phyloP scores from a whole-genome alignment of 1,140 invertebrate genomes.

The Ceratoteleas bidentatus region DNA sequence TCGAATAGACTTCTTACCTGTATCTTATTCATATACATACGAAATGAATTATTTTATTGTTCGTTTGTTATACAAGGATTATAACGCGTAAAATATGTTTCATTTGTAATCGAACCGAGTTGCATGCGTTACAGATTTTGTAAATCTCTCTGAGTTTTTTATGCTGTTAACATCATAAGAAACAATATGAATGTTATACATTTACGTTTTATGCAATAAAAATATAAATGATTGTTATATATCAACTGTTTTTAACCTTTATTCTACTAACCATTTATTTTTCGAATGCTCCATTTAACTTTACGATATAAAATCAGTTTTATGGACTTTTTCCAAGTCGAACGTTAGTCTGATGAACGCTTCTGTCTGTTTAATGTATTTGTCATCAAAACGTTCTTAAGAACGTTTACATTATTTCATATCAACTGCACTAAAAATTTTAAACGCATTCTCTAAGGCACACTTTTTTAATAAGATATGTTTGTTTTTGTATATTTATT shows the following conservation, averaged over 20 bases:
- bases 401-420: too few relatives aligned
- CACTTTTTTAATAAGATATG: too few relatives aligned
- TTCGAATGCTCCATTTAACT: too few relatives aligned
- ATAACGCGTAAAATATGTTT: conserved; percentile 25
- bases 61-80: conserved; percentile 28
- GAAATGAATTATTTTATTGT: conserved; percentile 19
- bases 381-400: too few relatives aligned
- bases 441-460: too few relatives aligned
- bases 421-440: too few relatives aligned
- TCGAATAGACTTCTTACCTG: conserved; percentile 62
- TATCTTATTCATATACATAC: conserved; percentile 44
- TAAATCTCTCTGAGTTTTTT: conserved; percentile 56
- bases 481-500: too few relatives aligned
- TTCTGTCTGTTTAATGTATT: too few relatives aligned
- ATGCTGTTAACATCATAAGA: conserved; percentile 57
- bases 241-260: conserved; percentile 11
- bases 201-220: conserved; percentile 63
- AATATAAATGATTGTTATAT: conserved; percentile 59
- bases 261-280: conserved; percentile 4
- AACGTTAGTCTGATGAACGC: too few relatives aligned
- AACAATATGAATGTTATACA: conserved; percentile 63
- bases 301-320: too few relatives aligned
- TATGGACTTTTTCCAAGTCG: too few relatives aligned
- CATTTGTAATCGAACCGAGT: conserved; percentile 23
- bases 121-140: conserved; percentile 47